Conservation (phyloP, 64 coral and sea anemone genomes). For the Platygyra sinensis region DNA sequence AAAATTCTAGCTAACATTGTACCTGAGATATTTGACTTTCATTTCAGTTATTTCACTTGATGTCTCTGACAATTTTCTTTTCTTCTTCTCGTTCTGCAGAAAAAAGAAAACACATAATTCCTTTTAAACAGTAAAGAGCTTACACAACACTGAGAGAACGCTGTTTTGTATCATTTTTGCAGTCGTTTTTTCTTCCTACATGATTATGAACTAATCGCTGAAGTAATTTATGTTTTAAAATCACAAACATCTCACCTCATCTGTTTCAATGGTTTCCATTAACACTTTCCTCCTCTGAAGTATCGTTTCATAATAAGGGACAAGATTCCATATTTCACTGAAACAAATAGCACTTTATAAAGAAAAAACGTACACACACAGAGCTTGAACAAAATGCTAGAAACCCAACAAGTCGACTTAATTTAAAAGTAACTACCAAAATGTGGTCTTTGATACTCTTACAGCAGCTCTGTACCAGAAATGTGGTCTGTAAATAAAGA, state of each 20-base stretch:
- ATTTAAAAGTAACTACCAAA: too few relatives aligned
- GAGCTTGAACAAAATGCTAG: too few relatives aligned
- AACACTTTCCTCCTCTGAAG: neutral
- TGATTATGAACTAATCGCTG: too few relatives aligned
- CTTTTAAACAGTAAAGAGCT: neutral
- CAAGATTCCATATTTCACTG: conserved; percentile 40
- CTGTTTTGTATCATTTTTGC: too few relatives aligned
- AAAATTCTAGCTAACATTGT: neutral
- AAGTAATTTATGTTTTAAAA: too few relatives aligned
- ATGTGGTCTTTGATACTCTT: too few relatives aligned
- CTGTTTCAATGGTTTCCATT: neutral
- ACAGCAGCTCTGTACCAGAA: too few relatives aligned
- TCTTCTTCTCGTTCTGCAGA: conserved; percentile 11
- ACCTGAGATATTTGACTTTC: conserved; percentile 64
- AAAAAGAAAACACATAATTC: neutral
- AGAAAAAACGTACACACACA: too few relatives aligned
- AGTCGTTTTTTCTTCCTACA: too few relatives aligned
- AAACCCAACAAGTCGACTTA: too few relatives aligned
- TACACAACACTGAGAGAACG: neutral
- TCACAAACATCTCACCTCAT: conserved; percentile 13
- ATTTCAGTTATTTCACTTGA: conserved; percentile 47
- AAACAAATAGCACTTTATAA: neutral
- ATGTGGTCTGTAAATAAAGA: too few relatives aligned
- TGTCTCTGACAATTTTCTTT: conserved; percentile 22
- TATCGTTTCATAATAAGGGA: neutral